phyloP scores from a whole-genome alignment of 30 jellyfish, hydroid and myxozoan species.

The Mastigias papua region DNA sequence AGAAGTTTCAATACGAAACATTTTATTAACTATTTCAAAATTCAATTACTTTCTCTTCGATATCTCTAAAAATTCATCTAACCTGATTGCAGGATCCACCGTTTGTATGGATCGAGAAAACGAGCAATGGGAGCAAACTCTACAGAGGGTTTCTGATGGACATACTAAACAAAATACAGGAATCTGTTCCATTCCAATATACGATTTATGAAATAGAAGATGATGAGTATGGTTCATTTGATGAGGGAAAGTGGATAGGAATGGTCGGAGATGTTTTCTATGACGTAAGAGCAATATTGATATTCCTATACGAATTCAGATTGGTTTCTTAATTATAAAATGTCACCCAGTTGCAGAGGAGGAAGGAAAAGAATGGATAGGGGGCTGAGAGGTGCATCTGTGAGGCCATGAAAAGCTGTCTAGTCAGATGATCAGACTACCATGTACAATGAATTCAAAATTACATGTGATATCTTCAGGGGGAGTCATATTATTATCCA shows the following conservation, averaged over 20 bases:
- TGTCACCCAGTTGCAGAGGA: too few species aligned
- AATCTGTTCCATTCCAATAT: conserved; percentile 8
- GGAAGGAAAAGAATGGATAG: too few species aligned
- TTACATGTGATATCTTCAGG: too few species aligned
- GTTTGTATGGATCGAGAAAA: conserved; percentile 23
- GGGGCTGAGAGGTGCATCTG: too few species aligned
- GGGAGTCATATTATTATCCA: too few species aligned
- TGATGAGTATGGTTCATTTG: conserved; percentile 48
- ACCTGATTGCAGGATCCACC: conserved; percentile 35
- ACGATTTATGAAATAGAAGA: conserved; percentile 35
- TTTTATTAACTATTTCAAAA: not conserved
- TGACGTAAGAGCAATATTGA: conserved; percentile 47
- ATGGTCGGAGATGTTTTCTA: conserved; percentile 69
- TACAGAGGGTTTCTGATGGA: conserved; percentile 66
- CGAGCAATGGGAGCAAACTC: conserved; percentile 28
- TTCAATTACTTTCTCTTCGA: not conserved
- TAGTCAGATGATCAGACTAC: too few species aligned
- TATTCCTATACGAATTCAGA: too few species aligned
- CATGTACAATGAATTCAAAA: too few species aligned
- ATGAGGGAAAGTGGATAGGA: conserved; percentile 56
- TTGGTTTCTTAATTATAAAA: too few species aligned
- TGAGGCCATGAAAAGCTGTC: too few species aligned
- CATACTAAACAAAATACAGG: conserved; percentile 31
- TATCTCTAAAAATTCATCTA: not conserved
- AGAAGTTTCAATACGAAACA: not conserved